Evolutionary conservation across 2,113 vertebrate genomes (phyloP), one percentile per base, ranked within the genome.

Genomic region (Tragelaphus strepsiceros): DNA sequence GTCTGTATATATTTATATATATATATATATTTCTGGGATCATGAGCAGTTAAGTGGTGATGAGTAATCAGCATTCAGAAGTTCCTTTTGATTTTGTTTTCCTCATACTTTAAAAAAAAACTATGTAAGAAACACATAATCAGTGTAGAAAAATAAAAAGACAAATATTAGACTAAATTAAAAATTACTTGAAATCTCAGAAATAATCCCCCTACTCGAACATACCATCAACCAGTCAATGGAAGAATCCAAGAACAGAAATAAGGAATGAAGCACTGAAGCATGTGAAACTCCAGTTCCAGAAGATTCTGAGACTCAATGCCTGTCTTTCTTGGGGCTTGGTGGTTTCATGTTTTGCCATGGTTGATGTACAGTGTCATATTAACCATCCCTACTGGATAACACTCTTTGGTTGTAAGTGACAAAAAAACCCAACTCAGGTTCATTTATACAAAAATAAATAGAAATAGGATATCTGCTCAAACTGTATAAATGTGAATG

Each of bases 41-140:
- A 32, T 53, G 84, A 67, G 74, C 46, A 71, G 46, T 51, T 61
- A 54, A 28, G 5, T 54, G 53, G 32, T 30, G 17, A 35, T 77
- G 35, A 53, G 7, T 7, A 86, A 22, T 82, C 24, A 92, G 46
- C 8, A 16, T 14, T 84, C 51, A 80, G 54, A 26, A 53, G 46
- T 82, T 93, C 22, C 11, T 94, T 91, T 95, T 89, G 28, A 58
- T 91, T 96, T 96, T 96, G 39, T 80, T 89, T 97, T 89, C 46
- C 88, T 59, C n/a, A 53, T 77, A 83, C 5, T 83, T 88, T 64
- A 3, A 61, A 83, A 92, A 92, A 92, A 90, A 74, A 43, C 54
- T 71, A n/a, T 14, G 6, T 67, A 93, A 77, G 58, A 89, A 78
- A 83, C 67, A 87, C 1, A 32, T 28, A 81, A 77, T 88, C 24